Conservation (phyloP, 2,797 vertebrate species). For the Luscinia luscinia region DNA sequence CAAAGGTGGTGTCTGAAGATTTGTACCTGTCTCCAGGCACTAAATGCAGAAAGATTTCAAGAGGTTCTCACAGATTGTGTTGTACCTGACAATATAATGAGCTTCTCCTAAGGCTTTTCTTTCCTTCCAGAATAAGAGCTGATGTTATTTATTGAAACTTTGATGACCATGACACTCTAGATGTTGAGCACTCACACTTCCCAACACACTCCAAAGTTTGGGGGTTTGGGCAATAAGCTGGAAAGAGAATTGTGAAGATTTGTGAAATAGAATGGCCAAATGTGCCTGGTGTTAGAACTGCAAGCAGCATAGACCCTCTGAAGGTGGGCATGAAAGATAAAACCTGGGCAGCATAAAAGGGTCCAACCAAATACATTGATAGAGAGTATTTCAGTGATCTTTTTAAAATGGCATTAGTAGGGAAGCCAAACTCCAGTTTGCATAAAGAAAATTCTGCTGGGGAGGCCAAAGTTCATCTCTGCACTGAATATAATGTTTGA, state of each 20-base stretch:
- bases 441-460: neutral
- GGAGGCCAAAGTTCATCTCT: neutral
- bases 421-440: neutral
- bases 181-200: neutral
- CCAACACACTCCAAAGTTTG: neutral
- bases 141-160: neutral
- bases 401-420: neutral
- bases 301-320: neutral
- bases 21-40: neutral
- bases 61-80: neutral
- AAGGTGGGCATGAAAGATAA: neutral
- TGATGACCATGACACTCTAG: neutral
- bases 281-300: neutral
- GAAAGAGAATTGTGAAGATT: neutral
- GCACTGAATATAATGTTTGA: neutral
- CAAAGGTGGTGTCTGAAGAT: neutral
- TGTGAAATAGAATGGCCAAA: neutral
- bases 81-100: neutral
- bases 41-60: neutral
- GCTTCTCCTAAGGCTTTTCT: neutral
- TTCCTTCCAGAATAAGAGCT: neutral
- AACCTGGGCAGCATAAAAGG: neutral
- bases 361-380: neutral
- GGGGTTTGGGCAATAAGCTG: neutral
- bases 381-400: neutral